phyloP scores from a whole-genome alignment of 2,888 invertebrate species.

The Tillus elongatus region DNA sequence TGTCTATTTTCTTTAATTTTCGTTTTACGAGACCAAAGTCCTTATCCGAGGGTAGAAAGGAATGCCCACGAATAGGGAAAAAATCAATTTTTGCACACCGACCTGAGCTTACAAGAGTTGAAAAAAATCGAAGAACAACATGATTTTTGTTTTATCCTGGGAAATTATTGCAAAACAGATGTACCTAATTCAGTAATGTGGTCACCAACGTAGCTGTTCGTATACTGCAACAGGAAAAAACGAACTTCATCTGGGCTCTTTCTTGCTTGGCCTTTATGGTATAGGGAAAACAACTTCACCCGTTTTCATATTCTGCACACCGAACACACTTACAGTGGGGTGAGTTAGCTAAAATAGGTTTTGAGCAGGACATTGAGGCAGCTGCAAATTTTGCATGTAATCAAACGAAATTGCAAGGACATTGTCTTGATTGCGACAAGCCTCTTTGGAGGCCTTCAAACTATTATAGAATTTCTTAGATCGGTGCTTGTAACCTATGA shows the following conservation, averaged over 20 bases:
- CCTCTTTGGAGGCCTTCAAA: constrained; percentile 1
- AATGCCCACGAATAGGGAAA: too few relatives aligned
- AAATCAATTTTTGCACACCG: too few relatives aligned
- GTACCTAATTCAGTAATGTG: too few relatives aligned
- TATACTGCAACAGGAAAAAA: constrained; percentile 2
- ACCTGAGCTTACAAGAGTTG: too few relatives aligned
- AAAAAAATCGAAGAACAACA: too few relatives aligned
- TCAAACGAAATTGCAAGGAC: constrained; percentile 2
- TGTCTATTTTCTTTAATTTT: too few relatives aligned
- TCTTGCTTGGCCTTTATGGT: constrained; percentile 4
- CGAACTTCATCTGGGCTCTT: constrained; percentile 4
- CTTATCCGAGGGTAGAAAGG: too few relatives aligned
- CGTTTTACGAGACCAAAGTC: too few relatives aligned
- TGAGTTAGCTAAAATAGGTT: constrained; percentile 2
- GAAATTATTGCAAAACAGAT: too few relatives aligned
- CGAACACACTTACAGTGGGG: constrained; percentile 1
- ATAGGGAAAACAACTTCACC: constrained; percentile 1
- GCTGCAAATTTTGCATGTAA: constrained; percentile 4
- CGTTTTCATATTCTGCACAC: constrained; percentile 4
- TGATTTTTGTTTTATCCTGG: too few relatives aligned
- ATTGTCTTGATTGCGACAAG: constrained; percentile 1
- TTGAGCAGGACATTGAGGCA: constrained; percentile 4
- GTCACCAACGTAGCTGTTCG: constrained; percentile 3
- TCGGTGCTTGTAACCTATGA: not conserved
- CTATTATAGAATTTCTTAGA: constrained; percentile 2